A percentile compares a stretch with the other conserved stretches of the same genome.
Evolutionary conservation across 2,888 invertebrate species (phyloP).

Genomic region (Lasioglossum marginatum): DNA sequence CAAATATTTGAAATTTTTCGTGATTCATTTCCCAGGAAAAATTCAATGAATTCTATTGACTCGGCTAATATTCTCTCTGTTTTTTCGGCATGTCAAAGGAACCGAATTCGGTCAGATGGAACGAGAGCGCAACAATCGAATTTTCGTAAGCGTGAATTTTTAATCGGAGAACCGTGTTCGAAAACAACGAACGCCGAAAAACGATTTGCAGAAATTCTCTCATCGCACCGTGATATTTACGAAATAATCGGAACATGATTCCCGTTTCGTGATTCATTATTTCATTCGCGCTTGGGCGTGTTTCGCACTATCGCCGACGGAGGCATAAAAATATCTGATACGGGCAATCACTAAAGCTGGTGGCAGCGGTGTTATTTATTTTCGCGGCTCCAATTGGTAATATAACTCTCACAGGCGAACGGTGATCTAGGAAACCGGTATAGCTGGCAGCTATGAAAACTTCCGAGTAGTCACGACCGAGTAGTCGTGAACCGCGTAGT

Average conservation of each 20-base stretch:
- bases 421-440: conserved; percentile 22
- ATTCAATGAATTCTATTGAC: neutral
- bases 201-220: neutral
- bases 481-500: neutral
- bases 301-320: conserved; percentile 1
- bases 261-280: neutral
- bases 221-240: neutral
- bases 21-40: neutral
- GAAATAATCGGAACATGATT: neutral
- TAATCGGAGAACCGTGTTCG: neutral
- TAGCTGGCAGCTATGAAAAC: neutral
- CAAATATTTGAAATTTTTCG: neutral
- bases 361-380: conserved; percentile 6
- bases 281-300: neutral
- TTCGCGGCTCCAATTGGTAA: conserved; percentile 22
- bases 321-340: neutral
- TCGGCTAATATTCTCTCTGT: neutral
- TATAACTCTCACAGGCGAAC: neutral
- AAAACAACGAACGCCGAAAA: neutral
- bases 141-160: neutral
- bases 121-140: neutral
- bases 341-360: neutral
- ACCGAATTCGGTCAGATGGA: neutral
- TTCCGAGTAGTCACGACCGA: neutral
- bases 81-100: neutral